A percentile compares a stretch with the other conserved stretches of the same genome.
These are phyloP conservation scores for Nezara viridula DNA, from an alignment of 2,888 invertebrate species.

Conservation along the genomic window DNA sequence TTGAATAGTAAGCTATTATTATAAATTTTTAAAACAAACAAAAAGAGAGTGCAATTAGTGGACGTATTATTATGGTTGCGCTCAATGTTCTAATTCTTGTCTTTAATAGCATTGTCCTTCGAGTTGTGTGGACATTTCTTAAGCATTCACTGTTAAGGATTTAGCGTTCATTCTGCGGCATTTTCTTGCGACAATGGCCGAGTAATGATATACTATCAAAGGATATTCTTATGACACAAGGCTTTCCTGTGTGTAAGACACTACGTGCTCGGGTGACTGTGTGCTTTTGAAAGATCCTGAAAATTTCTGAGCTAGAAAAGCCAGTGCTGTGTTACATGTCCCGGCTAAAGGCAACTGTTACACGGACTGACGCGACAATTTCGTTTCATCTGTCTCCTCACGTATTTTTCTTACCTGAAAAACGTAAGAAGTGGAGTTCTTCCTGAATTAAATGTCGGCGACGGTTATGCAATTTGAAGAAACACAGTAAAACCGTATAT, in stretches of 20 bases:
- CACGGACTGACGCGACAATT: conserved; percentile 34
- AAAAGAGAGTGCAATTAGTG: not conserved
- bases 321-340: not conserved
- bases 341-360: conserved; percentile 7
- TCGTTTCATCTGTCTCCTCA: conserved; percentile 21
- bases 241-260: conserved; percentile 12
- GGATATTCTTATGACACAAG: conserved; percentile 40
- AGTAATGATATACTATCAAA: conserved; percentile 27
- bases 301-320: conserved; percentile 1
- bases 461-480: not conserved
- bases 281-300: conserved; percentile 24
- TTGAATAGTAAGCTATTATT: not conserved
- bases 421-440: too few species aligned
- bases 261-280: not conserved
- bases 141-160: not conserved
- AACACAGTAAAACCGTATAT: not conserved
- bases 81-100: not conserved
- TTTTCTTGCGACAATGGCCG: not conserved
- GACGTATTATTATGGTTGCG: not conserved
- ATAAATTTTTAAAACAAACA: not conserved
- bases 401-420: not conserved
- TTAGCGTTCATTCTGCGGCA: not conserved
- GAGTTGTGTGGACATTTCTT: not conserved
- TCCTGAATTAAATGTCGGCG: not conserved
- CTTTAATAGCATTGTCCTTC: conserved; percentile 10